Evolutionary conservation across 2,113 vertebrate genomes (phyloP), one percentile per base, ranked within the genome.

Genomic region (Bungarus multicinctus): DNA sequence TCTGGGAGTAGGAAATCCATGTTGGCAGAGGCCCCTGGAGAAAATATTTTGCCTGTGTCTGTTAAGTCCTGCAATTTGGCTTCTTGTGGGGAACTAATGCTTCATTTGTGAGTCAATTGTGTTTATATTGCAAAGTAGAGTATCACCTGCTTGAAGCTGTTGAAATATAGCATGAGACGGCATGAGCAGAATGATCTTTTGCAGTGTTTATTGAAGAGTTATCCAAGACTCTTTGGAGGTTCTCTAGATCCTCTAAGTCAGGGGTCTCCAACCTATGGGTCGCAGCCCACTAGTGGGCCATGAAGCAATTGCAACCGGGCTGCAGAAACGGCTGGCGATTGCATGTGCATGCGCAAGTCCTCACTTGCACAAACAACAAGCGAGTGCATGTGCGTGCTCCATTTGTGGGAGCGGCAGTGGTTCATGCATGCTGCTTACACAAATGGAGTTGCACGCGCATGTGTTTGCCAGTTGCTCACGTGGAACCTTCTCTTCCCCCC

Each of bases 81-180:
- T 86, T 94, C 94, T 90, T 89, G 64, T 91, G 95, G 95, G 94
- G 97, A 94, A 92, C 92, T 89, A 92, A 64, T 94, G 90, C 92
- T 96, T 93, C 94, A 57, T 96, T 97, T 90, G 64, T 93, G 95
- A 60, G 94, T 95, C 94, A 54, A 94, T 96, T 92, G 94, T 94
- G 91, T 94, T 91, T 95, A 89, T 96, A 96, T 94, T 91, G 91
- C 89, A 95, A 96, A 97, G 94, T 95, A 93, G 94, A 95, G 94
- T 0, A 2, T 55, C 95, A 94, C 96, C 92, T 96, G 94, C 93
- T 54, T 81, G 95, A 96, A 96, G 97, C 25, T 0, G 94, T 95
- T 94, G 95, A 95, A 95, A 96, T 97, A 93, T 94, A 95, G 96
- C 92, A 95, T 95, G 91, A 97, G 92, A 94, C 93, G 93, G 2